Evolutionary conservation across 2,113 vertebrate genomes (phyloP).

Genomic region (Capreolus pygargus): DNA sequence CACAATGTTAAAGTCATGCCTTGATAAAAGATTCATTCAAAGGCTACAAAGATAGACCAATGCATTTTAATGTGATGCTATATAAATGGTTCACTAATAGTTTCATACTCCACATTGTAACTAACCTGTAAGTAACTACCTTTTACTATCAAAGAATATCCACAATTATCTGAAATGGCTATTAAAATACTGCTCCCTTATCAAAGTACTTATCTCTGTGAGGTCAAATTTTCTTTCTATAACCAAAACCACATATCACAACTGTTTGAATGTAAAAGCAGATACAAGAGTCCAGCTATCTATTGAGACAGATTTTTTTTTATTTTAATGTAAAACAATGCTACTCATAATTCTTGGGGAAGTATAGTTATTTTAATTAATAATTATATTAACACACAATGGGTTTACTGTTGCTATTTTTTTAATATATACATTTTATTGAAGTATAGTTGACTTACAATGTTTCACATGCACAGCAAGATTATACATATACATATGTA

Average conservation of each 20-base stretch:
- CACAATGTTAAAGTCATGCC: not conserved
- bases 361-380: not conserved
- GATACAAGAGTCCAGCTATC: not conserved
- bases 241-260: not conserved
- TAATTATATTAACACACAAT: conserved; percentile 2
- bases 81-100: not conserved
- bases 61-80: not conserved
- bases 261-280: not conserved
- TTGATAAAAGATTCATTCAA: not conserved
- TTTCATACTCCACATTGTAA: not conserved
- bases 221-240: not conserved
- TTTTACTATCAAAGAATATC: conserved; percentile 8
- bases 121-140: not conserved
- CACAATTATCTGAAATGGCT: not conserved
- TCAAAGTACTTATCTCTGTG: not conserved
- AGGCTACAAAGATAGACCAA: not conserved
- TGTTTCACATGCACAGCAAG: not conserved
- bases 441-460: not conserved
- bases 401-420: not conserved
- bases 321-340: not conserved
- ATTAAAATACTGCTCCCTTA: not conserved
- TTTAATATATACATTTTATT: not conserved
- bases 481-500: not conserved
- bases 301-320: not conserved
- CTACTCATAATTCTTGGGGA: not conserved